Evolutionary conservation across 2,797 vertebrate species (phyloP).

Genomic region (Acomys russatus): DNA sequence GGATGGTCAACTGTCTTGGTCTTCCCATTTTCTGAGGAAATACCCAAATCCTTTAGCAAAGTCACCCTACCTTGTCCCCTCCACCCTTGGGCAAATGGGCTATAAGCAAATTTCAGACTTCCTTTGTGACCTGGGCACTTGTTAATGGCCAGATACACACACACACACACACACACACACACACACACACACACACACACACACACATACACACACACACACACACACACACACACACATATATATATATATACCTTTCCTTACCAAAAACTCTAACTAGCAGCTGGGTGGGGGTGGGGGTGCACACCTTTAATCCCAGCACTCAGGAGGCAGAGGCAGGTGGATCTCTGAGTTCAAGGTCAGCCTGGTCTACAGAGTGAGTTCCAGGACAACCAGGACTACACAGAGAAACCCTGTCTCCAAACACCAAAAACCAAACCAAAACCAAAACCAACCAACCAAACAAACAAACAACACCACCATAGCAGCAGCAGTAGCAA

Average conservation of each 20-base stretch:
- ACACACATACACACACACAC: not conserved
- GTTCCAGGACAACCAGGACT: too few species aligned
- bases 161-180: not conserved
- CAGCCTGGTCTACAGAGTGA: too few species aligned
- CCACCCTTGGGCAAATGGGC: not conserved
- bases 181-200: not conserved
- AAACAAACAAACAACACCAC: too few species aligned
- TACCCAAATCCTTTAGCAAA: not conserved
- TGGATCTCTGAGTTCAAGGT: too few species aligned
- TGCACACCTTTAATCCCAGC: too few species aligned
- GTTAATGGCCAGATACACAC: not conserved
- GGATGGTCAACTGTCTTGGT: not conserved
- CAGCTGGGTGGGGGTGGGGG: too few species aligned
- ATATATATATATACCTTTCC: not conserved
- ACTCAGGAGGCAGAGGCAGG: too few species aligned
- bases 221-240: not conserved
- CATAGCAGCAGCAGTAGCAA: too few species aligned
- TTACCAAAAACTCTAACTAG: not conserved
- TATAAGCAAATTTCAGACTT: not conserved
- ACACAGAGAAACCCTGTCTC: too few species aligned
- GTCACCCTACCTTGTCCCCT: not conserved
- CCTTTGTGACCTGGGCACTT: not conserved
- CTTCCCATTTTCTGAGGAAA: not conserved
- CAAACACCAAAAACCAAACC: too few species aligned
- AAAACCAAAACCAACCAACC: too few species aligned